Evolutionary conservation across 2,113 vertebrate genomes (phyloP).

Genomic region (Hassar affinis): DNA sequence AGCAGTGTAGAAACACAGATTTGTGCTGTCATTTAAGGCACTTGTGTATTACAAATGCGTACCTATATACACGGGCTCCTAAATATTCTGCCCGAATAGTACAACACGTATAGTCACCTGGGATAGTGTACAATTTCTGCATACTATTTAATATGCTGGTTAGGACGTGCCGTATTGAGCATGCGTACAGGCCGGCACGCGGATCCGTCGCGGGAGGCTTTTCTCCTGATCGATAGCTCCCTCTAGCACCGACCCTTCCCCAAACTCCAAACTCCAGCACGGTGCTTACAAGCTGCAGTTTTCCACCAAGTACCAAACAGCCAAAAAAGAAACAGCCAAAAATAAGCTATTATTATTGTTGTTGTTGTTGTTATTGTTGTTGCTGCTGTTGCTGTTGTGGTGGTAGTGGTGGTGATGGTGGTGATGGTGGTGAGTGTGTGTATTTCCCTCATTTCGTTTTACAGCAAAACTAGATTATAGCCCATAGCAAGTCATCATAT

Average conservation of each 20-base stretch:
- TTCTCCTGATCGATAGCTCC: conserved; percentile 60
- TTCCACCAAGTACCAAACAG: too few relatives aligned
- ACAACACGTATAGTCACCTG: not conserved
- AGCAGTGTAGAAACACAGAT: too few relatives aligned
- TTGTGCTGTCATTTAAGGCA: not conserved
- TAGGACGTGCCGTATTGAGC: conserved; percentile 17
- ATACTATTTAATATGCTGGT: not conserved
- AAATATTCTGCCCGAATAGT: not conserved
- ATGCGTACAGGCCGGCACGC: conserved; percentile 35
- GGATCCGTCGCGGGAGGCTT: conserved; percentile 41
- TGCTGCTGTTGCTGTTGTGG: not conserved
- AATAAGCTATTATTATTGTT: too few relatives aligned
- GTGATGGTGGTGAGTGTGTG: not conserved
- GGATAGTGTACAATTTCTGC: not conserved
- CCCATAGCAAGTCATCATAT: not conserved
- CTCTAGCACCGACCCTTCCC: conserved; percentile 53
- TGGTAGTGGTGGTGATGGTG: too few relatives aligned
- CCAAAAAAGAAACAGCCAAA: too few relatives aligned
- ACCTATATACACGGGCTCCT: not conserved
- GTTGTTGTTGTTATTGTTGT: not conserved
- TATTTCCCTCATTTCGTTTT: not conserved
- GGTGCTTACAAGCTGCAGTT: not conserved
- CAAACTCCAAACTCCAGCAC: not conserved
- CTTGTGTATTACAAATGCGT: not conserved
- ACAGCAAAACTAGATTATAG: not conserved